Evolutionary conservation across 1,140 invertebrate species (phyloP).

Genomic region (Microplitis mediator): DNA sequence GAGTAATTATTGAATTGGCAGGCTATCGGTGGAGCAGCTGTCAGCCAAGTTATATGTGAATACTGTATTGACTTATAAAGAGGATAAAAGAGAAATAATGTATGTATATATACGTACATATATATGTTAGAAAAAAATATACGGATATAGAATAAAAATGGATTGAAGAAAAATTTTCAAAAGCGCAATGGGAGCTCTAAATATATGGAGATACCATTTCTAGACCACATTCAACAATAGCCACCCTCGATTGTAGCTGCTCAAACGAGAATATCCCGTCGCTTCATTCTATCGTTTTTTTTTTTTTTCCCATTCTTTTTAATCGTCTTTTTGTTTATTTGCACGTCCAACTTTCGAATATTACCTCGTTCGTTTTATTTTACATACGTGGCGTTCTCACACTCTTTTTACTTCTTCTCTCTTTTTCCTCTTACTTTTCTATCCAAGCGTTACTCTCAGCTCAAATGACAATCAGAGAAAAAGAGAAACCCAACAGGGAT

Average conservation of each 20-base stretch:
- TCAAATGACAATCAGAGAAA: slow-evolving; percentile 4
- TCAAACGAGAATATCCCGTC: slow-evolving; percentile 14
- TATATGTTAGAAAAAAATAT: neutral
- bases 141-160: neutral
- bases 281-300: slow-evolving; percentile 2
- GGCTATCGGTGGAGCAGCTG: neutral
- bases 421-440: neutral
- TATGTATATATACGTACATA: neutral
- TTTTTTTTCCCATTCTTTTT: neutral
- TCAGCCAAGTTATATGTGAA: neutral
- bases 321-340: slow-evolving; percentile 11
- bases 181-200: slow-evolving; percentile 4
- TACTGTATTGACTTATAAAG: neutral
- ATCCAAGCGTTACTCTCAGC: neutral
- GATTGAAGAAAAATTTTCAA: neutral
- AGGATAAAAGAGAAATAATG: neutral
- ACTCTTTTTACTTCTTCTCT: neutral
- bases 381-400: neutral
- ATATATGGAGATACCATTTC: neutral
- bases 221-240: slow-evolving; percentile 9
- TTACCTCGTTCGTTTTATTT: slow-evolving; percentile 11
- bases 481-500: neutral
- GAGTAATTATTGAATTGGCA: slow-evolving; percentile 1
- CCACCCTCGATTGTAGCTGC: neutral
- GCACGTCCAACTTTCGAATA: slow-evolving; percentile 11